Base-by-base conservation (phyloP, 2,888 invertebrate species). In the Drosophila koepferae region DNA sequence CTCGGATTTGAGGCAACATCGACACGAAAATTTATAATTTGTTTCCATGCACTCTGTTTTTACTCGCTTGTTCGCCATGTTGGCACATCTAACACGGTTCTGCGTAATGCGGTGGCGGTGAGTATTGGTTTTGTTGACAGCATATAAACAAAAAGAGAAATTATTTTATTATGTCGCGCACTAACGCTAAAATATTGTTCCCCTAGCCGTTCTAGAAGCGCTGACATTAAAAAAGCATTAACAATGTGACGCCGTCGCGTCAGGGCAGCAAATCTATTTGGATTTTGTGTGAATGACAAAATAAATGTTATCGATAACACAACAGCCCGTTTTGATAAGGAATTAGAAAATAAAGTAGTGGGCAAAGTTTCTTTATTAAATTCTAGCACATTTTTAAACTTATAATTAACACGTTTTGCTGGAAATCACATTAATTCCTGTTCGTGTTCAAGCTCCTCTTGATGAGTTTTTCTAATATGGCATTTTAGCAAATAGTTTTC, bases 1-100 rank as follows among this genome's bases (percentile, higher is more conserved):
- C 63, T 90, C 87, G 5, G 89, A 82, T 63, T 89, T 87, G 14
- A 91, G 77, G 69, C 91, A 91, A 65, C 92, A 92, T 53, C 91
- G 89, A 80, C 91, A 91, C 41, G 81, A 73, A 61, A 81, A 77
- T 54, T 86, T 87, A 59, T 82, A 91, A 72, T 92, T 80, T 6
- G 74, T 53, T 59, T 72, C 62, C 62, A 62, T 65, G 49, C 63
- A 72, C 34, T 56, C 71, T 31, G 41, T 60, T 80, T 72, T 81
- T 8, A 74, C n/a, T 34, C 72, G 70, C 18, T 74, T 81, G 59
- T 56, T 20, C 53, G 84, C 74, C 84, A 86, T 86, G 14, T 46
- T 74, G 61, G 68, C 68, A 80, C 55, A 75, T 67, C 68, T 31
- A 72, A 36, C 28, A 36, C 60, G 40, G 18, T 16, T 20, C 0